These are phyloP conservation scores for Dasyprocta punctata DNA, from an alignment of 2,113 vertebrate species.

Conservation along the genomic window DNA sequence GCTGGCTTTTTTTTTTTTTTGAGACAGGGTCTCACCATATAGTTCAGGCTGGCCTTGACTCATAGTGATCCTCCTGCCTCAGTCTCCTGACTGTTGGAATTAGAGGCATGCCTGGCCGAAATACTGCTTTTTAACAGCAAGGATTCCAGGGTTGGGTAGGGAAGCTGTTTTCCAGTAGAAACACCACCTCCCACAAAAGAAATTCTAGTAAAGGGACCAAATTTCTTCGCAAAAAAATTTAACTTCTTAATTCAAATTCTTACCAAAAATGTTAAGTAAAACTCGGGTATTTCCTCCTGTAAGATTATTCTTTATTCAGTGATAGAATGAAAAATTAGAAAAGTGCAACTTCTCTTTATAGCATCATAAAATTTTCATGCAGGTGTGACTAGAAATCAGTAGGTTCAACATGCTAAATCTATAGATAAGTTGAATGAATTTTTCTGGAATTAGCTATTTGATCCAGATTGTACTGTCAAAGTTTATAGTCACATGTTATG, in stretches of 20 bases:
- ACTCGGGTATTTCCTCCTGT: background rate
- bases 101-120: no score
- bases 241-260: background rate
- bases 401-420: background rate
- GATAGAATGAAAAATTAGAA: no score
- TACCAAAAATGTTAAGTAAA: background rate
- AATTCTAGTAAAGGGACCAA: background rate
- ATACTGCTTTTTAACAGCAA: background rate
- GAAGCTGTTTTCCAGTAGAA: background rate
- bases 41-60: no score
- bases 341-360: no score
- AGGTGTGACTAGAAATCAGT: background rate
- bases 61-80: no score
- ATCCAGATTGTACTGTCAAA: no score
- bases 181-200: no score
- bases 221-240: background rate
- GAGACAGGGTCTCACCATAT: no score
- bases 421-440: background rate
- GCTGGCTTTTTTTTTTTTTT: background rate
- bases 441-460: no score
- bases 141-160: background rate
- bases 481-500: no score
- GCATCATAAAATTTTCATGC: no score
- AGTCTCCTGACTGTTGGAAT: no score
- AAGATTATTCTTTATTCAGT: background rate